Base-by-base conservation (phyloP, 2,888 invertebrate species). In the Punctoribates punctum region DNA sequence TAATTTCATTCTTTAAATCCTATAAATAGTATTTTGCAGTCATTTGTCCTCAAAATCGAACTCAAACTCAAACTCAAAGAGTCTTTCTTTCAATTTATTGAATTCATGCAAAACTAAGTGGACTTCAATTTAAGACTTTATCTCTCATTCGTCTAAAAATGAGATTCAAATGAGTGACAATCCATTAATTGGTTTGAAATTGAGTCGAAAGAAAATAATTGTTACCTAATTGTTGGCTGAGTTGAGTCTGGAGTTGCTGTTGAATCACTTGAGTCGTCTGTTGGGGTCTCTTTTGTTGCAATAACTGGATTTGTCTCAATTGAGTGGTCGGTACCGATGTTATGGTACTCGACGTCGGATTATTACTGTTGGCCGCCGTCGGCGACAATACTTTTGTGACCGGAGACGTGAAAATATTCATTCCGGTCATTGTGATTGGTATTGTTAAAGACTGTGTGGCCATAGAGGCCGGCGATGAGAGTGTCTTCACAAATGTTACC, bases 401-500 rank as follows among this genome's bases (percentile, higher is more conserved):
- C 29, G 42, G 72, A 23, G 72, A 42, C 17, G 72, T 72, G 23
- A 72, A 72, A 76, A 84, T 83, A 77, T 82, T 83, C 75, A 83
- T 82, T 75, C 82, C 82, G 15, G 85, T 81, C 73, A 83, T 82
- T n/a, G 85, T 81, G 72, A 83, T 82, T 86, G 62, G 62, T 42
- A 88, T 87, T 5, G 87, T 86, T 13, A 87, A 86, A 46, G 81
- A 81, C 17, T 86, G 84, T 34, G 81, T 75, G 65, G 77, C 79
- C 65, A 84, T 79, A 60, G 81, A 80, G 6, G 80, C 78, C 0
- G 83, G 82, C 70, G 85, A 84, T 1, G 86, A 83, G 67, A 87
- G 87, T 0, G 89, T 86, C 82, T 90, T 90, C 0, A 89, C 89
- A 74, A 90, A 83, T 0, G 89, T 88, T 0, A 89, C 88, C 5